phyloP scores from a whole-genome alignment of 2,113 vertebrate genomes.

The Phainopepla nitens region DNA sequence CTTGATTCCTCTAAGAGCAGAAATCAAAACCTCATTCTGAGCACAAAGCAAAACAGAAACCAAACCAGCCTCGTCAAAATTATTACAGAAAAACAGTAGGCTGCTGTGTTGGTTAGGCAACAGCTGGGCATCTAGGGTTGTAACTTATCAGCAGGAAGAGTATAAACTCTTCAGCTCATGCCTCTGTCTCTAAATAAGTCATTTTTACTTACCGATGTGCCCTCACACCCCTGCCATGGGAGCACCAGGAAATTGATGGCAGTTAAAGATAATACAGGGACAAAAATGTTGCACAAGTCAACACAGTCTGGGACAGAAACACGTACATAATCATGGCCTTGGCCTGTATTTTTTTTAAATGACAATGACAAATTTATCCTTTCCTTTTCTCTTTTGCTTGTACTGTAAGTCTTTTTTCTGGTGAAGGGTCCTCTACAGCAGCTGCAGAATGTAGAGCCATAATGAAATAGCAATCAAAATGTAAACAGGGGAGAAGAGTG shows the following conservation, averaged over 20 bases:
- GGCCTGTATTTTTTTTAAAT: background rate
- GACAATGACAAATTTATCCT: background rate
- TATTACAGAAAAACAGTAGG: background rate
- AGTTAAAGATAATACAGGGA: background rate
- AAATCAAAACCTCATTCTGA: background rate
- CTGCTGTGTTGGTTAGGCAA: no score
- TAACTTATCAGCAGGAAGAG: background rate
- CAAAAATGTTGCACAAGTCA: background rate
- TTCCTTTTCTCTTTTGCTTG: background rate
- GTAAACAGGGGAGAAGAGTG: background rate
- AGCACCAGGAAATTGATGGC: background rate
- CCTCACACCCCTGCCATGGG: rapidly evolving
- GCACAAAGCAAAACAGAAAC: background rate
- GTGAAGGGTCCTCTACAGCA: background rate
- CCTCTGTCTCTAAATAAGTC: background rate
- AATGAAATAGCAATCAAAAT: background rate
- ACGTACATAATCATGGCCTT: background rate
- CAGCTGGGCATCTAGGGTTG: background rate
- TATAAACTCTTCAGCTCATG: background rate
- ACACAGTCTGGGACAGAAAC: background rate
- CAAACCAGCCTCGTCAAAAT: background rate
- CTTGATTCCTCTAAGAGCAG: background rate
- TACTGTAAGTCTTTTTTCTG: background rate
- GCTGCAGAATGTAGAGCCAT: background rate
- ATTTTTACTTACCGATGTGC: no score